Evolutionary conservation across 2,113 vertebrate species (phyloP).

Genomic region (Scytalopus superciliaris): DNA sequence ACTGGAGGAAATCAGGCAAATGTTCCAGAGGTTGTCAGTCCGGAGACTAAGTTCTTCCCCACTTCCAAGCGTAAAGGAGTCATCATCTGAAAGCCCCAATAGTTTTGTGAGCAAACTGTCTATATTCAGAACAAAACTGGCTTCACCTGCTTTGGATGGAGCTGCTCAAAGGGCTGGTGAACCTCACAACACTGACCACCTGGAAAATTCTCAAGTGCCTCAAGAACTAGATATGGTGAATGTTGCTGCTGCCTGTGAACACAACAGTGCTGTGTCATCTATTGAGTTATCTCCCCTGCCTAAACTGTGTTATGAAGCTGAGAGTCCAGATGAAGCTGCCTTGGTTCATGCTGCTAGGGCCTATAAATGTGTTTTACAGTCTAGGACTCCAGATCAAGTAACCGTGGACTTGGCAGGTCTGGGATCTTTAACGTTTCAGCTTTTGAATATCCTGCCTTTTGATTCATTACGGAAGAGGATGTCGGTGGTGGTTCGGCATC

Average conservation of each 20-base stretch:
- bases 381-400: slow-evolving; percentile 83
- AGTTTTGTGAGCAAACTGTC: slow-evolving; percentile 73
- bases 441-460: slow-evolving; percentile 90
- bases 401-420: slow-evolving; percentile 82
- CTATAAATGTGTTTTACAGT: slow-evolving; percentile 78
- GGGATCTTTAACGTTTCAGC: slow-evolving; percentile 80
- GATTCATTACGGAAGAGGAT: slow-evolving; percentile 90
- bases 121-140: slow-evolving; percentile 74
- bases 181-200: not conserved
- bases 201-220: not conserved
- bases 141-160: slow-evolving; percentile 51
- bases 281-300: not conserved
- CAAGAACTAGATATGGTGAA: not conserved
- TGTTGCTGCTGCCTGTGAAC: not conserved
- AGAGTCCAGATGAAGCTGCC: slow-evolving; percentile 80
- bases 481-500: slow-evolving; percentile 93
- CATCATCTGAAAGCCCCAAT: slow-evolving; percentile 58
- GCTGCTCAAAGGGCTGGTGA: not conserved
- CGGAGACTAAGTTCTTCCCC: slow-evolving; percentile 74
- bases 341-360: slow-evolving; percentile 80
- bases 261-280: not conserved
- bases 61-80: slow-evolving; percentile 46
- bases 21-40: slow-evolving; percentile 85
- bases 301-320: slow-evolving; percentile 78
- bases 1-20: slow-evolving; percentile 85